These are phyloP conservation scores for Pachycephala philippinensis DNA, from an alignment of 2,113 vertebrate genomes.

Conservation along the genomic window DNA sequence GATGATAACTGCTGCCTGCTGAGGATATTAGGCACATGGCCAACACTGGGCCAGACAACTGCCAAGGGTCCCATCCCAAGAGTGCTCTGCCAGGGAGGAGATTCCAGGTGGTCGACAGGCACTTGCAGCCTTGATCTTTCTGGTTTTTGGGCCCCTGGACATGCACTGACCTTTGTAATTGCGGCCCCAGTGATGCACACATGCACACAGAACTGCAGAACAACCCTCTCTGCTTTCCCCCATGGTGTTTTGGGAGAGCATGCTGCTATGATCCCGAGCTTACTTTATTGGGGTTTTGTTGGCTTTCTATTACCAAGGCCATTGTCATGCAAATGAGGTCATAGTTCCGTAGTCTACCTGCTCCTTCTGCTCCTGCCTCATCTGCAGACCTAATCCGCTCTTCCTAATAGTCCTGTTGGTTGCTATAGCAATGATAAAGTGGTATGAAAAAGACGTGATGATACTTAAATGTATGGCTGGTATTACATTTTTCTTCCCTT, in stretches of 20 bases:
- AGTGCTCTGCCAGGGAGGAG: not conserved
- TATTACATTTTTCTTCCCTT: not conserved
- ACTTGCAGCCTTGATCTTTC: not conserved
- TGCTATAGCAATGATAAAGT: constrained; percentile 35
- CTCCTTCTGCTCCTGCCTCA: not conserved
- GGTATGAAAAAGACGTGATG: not conserved
- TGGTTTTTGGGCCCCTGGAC: not conserved
- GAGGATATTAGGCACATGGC: not conserved
- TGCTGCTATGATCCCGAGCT: not conserved
- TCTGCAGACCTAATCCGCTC: not conserved
- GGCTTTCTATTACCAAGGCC: not conserved
- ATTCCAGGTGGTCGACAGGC: accelerated
- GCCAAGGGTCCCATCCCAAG: not conserved
- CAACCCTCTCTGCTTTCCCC: not conserved
- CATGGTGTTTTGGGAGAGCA: not conserved
- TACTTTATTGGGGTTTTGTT: not conserved
- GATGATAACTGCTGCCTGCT: not conserved
- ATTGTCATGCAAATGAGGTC: not conserved
- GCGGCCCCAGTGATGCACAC: not conserved
- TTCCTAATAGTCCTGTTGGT: not conserved
- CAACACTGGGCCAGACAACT: accelerated
- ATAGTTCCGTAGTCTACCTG: not conserved
- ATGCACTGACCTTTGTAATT: not conserved
- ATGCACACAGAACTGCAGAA: accelerated
- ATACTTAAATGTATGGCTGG: not conserved